Evolutionary conservation across 2,113 vertebrate species (phyloP), one percentile per base, ranked within the genome.

Genomic region (Entomyzon cyanotis): DNA sequence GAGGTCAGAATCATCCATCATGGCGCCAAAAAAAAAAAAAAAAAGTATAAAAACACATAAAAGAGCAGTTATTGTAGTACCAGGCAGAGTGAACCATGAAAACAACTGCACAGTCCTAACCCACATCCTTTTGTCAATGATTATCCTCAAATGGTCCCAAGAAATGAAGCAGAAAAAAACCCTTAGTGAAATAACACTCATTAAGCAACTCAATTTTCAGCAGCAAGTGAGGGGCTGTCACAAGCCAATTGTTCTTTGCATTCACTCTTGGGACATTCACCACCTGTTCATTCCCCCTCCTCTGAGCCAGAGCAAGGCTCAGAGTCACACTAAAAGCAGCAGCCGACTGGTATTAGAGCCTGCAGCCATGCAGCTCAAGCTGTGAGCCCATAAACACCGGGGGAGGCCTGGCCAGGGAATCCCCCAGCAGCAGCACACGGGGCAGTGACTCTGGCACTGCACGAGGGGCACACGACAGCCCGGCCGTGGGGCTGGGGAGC

Each of bases 161-260:
- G 68, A 96, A 97, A 94, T 63, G 77, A 97, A 93, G 91, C 83
- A 85, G 85, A 89, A 94, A 95, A 80, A 97, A 81, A 15, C 25
- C 53, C 84, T 91, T 71, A 65, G 68, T 10, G n/a, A 18, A 87
- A 95, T 35, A 93, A 67, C 77, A 22, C 84, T 95, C 87, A 87
- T 91, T 89, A 95, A 92, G 47, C 91, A 84, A 63, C 80, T 89
- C 80, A 56, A 93, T 89, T 94, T 94, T 68, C 87, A 94, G 28
- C 12, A 84, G 42, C 4, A 0, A 89, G 39, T 1, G 39, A 95
- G 64, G 31, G 55, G 63, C 62, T 84, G 74, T 73, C 11, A 18
- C 69, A 69, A 84, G 37, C 1, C 10, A 85, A 53, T 71, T 87
- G 63, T 73, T 94, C 69, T 64, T 56, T 37, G 14, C 16, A 14